Evolutionary conservation across 2,113 vertebrate genomes (phyloP), one percentile per base, ranked within the genome.

Genomic region (Cephalopterus ornatus): DNA sequence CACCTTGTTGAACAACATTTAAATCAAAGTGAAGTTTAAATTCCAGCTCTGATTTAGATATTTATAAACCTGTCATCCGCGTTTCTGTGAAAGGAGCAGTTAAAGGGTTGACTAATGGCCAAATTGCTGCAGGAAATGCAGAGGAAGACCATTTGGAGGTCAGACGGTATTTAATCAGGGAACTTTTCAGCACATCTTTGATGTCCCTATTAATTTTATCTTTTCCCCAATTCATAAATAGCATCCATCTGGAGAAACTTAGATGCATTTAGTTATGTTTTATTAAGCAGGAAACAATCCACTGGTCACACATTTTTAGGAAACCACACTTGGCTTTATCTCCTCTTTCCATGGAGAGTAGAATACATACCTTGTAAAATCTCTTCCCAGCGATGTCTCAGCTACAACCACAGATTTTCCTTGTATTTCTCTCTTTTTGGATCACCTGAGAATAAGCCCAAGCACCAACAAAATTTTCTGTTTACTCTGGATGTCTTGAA

Each of bases 401-500:
- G 63, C 75, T 82, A 76, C 80, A 83, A 39, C 47, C 65, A 62
- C 80, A 71, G 63, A 22, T 79, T 93, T 93, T 91, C 71, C 67
- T 82, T 78, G 70, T 78, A 33, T 75, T 86, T 30, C 46, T 88
- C 7, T 89, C 46, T 65, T 47, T 28, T 75, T 8, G 3, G 67
- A 94, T 95, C 94, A 88, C 59, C 26, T 0, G 44, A 95, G 89
- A 91, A 73, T 91, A 83, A 93, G 87, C 67, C 77, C 67, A 74
- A 85, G 56, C 79, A 82, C 89, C 93, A 95, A 87, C 92, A 91
- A 90, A 95, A 75, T 89, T 74, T 67, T 76, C 47, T 94, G 76
- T 97, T 97, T 97, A 91, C 79, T 76, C 53, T 95, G 88, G 59
- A 95, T 94, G 63, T 87, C 87, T 93, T 78, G 94, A 97, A 97